Evolutionary conservation across 92 coral and sea anemone species (phyloP), one percentile per base, ranked within the genome.

Genomic region (Palythoa grandis): DNA sequence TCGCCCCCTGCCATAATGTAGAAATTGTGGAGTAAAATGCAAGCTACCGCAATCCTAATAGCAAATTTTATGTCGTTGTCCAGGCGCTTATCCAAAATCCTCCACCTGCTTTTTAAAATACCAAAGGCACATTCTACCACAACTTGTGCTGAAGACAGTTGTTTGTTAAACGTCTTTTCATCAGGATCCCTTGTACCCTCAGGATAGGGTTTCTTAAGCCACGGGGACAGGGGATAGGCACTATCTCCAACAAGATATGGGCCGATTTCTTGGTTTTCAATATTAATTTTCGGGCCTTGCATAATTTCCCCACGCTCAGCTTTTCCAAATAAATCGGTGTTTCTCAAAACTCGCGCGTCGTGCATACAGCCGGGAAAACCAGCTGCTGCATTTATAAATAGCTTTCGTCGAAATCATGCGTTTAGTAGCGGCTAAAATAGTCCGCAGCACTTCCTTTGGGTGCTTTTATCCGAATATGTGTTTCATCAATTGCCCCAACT

Each of bases 21-120:
- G 56, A 91, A 87, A 74, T 87, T 87, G 63, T 91, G 91, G 37
- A 91, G 89, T 43, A 91, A 87, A 22, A 67, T 90, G 79, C 91
- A 87, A 38, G 93, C 91, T 38, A 91, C 73, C 54, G 72, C 70
- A 29, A 87, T 87, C 79, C 87, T 83, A 78, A 52, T 78, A 25
- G 63, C 73, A 39, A 52, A 83, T 53, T 67, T 78, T 70, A 82
- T 82, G 78, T 85, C 85, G 70, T 87, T 80, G 61, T 86, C 89
- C 83, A 83, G 29, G 2, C 67, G 78, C 10, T 83, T 83, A 7
- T 66, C 82, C 29, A 85, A 72, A 56, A 85, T 85, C 61, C 88
- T 37, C 88, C 88, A 85, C 40, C 82, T 37, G 52, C 67, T 74
- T 85, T 85, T 85, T 43, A 85, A 54, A 43, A 73, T 60, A 13